phyloP scores from a whole-genome alignment of 2,888 invertebrate genomes.

The Clusia tigrina region DNA sequence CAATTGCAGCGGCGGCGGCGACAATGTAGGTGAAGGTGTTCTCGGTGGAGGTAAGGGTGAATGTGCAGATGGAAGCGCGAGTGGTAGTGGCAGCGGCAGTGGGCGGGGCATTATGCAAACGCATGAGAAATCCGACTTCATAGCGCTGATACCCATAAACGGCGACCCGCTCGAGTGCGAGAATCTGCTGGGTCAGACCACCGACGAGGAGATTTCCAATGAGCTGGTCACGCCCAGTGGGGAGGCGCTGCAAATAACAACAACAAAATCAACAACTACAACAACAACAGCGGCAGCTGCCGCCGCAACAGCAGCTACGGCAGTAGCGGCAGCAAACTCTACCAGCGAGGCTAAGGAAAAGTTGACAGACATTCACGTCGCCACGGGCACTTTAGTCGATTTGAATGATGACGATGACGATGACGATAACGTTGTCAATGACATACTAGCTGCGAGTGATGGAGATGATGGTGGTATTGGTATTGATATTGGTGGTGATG shows the following conservation, averaged over 20 bases:
- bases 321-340: conserved; percentile 26
- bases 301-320: conserved; percentile 13
- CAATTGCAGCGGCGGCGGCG: conserved; percentile 33
- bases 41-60: conserved; percentile 32
- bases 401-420: conserved; percentile 51
- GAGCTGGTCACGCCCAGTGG: conserved; percentile 24
- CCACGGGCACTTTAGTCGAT: conserved; percentile 52
- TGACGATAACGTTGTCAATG: conserved; percentile 32
- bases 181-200: conserved; percentile 51
- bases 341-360: conserved; percentile 17
- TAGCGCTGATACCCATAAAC: conserved; percentile 46
- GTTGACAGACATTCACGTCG: conserved; percentile 46
- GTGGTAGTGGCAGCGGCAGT: conserved; percentile 32
- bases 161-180: conserved; percentile 57
- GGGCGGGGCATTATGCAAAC: conserved; percentile 27
- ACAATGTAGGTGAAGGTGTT: conserved; percentile 24
- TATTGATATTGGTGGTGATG: conserved; percentile 23
- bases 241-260: conserved; percentile 21
- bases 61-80: conserved; percentile 30
- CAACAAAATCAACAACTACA: background rate
- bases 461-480: conserved; percentile 44
- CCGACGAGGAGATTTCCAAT: conserved; percentile 47
- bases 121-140: too few species aligned
- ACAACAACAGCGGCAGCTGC: background rate
- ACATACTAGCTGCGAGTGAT: conserved; percentile 29